Percentiles rank a stretch among this genome's conserved stretches.
Evolutionary conservation across 2,888 invertebrate genomes (phyloP).

Genomic region (Ormyrus thymus): DNA sequence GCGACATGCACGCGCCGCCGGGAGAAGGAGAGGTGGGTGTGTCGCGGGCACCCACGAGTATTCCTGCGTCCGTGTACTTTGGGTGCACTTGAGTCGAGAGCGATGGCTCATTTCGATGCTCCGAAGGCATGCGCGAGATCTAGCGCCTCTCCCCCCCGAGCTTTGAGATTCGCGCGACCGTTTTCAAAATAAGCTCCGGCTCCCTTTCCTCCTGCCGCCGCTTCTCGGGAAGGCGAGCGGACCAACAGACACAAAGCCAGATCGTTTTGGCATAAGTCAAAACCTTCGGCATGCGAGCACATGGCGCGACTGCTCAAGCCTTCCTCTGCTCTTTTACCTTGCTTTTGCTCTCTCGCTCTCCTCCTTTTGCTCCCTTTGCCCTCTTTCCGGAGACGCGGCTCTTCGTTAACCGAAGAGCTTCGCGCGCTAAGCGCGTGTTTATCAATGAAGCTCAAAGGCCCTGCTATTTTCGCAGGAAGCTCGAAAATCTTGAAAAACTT

Average conservation of each 20-base stretch:
- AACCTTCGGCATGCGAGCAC: conserved; percentile 67
- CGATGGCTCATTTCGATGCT: conserved; percentile 72
- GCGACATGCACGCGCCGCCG: conserved; percentile 56
- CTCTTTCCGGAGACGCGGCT: conserved; percentile 39
- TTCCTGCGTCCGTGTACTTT: conserved; percentile 39
- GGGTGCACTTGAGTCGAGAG: conserved; percentile 49
- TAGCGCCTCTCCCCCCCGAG: conserved; percentile 55
- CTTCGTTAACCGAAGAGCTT: conserved; percentile 31
- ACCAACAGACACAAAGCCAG: conserved; percentile 70
- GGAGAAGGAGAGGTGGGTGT: conserved; percentile 69
- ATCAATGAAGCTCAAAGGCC: conserved; percentile 30
- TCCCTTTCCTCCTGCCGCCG: not conserved
- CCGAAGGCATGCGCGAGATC: conserved; percentile 53
- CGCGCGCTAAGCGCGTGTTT: conserved; percentile 24
- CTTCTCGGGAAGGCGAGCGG: conserved; percentile 52
- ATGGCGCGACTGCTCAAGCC: conserved; percentile 59
- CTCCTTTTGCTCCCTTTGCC: conserved; percentile 43
- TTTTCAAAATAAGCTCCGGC: conserved; percentile 69
- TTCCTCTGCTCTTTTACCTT: conserved; percentile 1
- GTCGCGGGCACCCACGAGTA: conserved; percentile 58
- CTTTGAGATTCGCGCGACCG: conserved; percentile 57
- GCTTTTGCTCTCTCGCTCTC: conserved; percentile 35
- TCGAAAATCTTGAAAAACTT: not conserved
- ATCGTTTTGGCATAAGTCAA: conserved; percentile 74
- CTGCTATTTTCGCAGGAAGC: not conserved